phyloP scores from a whole-genome alignment of 2,113 vertebrate species.

The Panthera tigris region DNA sequence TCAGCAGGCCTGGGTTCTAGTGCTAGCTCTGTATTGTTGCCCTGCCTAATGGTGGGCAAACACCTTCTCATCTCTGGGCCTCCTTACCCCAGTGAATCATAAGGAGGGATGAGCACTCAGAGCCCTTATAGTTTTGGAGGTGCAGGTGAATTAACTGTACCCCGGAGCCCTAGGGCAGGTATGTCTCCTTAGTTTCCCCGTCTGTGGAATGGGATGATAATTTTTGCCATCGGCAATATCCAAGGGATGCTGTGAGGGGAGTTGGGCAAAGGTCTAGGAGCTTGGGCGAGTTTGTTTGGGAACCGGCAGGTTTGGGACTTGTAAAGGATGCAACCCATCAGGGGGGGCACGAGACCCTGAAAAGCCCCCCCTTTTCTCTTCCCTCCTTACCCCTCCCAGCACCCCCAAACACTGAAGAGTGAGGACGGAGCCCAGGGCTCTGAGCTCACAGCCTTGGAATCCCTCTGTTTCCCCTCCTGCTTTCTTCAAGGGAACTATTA shows the following conservation, averaged over 20 bases:
- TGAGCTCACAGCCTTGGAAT: slow-evolving; percentile 71
- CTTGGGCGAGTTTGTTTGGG: not conserved
- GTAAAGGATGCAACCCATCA: not conserved
- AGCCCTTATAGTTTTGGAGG: not conserved
- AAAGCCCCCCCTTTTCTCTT: not conserved
- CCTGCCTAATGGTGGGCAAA: not conserved
- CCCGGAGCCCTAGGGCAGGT: not conserved
- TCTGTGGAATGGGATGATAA: slow-evolving; percentile 22
- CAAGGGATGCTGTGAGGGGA: not conserved
- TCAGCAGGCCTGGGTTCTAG: not conserved
- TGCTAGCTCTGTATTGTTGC: not conserved
- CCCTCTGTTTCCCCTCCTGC: slow-evolving; percentile 61
- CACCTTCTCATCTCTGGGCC: not conserved
- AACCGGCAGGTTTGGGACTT: not conserved
- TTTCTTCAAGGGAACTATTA: slow-evolving; percentile 78
- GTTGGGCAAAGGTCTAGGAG: not conserved
- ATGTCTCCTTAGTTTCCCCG: not conserved
- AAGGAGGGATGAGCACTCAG: not conserved
- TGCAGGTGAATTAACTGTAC: not conserved
- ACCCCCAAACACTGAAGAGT: not conserved
- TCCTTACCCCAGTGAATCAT: not conserved
- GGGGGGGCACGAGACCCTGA: not conserved
- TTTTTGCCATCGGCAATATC: not conserved
- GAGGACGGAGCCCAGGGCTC: slow-evolving; percentile 55
- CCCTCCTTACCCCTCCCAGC: not conserved